Percentiles rank a stretch among this genome's conserved stretches.
These are phyloP conservation scores for Batillaria attramentaria DNA, from an alignment of 1,140 invertebrate species.

Conservation along the genomic window DNA sequence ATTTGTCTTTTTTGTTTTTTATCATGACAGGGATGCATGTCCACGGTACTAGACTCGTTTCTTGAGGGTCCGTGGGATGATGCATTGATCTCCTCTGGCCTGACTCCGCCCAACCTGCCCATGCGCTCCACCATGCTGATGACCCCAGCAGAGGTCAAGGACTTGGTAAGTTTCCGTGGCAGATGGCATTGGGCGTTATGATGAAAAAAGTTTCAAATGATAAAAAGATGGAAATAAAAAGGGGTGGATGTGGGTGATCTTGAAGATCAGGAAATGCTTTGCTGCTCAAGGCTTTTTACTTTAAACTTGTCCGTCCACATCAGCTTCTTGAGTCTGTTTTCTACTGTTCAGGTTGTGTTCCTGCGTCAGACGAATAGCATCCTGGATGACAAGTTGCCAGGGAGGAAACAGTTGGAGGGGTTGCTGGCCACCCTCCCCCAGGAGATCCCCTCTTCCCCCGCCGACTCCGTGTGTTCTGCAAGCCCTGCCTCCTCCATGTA, in stretches of 20 bases:
- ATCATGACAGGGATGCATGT: slow-evolving; percentile 76
- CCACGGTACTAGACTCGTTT: slow-evolving; percentile 82
- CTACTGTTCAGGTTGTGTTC: slow-evolving; percentile 71
- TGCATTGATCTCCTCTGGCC: slow-evolving; percentile 37
- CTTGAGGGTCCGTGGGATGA: slow-evolving; percentile 72
- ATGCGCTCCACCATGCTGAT: slow-evolving; percentile 76
- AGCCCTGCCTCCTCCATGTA: not conserved
- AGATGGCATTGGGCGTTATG: not conserved
- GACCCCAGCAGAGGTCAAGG: slow-evolving; percentile 29
- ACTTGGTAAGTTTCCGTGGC: slow-evolving; percentile 25
- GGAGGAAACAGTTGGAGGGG: slow-evolving; percentile 67
- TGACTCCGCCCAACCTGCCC: slow-evolving; percentile 70
- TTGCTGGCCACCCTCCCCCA: slow-evolving; percentile 61
- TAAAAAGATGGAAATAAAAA: too few species aligned
- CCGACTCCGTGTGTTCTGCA: slow-evolving; percentile 17
- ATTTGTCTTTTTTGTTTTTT: not conserved
- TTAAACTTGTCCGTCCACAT: too few species aligned
- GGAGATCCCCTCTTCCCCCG: slow-evolving; percentile 33
- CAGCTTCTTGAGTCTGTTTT: not conserved
- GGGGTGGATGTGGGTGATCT: too few species aligned
- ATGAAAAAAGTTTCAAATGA: not conserved
- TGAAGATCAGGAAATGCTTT: too few species aligned
- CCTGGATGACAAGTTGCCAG: slow-evolving; percentile 59
- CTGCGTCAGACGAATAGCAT: slow-evolving; percentile 69
- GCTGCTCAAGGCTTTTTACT: too few species aligned